Evolutionary conservation across 2,888 invertebrate species (phyloP).

Genomic region (Gortyna flavago): DNA sequence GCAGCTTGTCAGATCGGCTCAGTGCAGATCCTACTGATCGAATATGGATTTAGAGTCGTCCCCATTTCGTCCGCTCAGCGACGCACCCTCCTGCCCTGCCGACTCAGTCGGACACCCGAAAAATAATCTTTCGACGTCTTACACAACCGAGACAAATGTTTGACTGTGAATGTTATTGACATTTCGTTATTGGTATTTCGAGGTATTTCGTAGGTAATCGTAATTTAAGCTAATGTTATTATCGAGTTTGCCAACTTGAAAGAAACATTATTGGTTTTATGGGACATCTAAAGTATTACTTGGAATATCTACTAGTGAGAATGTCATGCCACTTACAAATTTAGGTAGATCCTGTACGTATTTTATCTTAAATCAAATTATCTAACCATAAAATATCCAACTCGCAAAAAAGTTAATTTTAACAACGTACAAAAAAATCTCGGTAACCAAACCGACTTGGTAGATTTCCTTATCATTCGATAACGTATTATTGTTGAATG

Average conservation of each 20-base stretch:
- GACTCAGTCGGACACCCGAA: conserved; percentile 87
- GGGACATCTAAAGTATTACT: neutral
- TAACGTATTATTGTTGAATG: conserved; percentile 84
- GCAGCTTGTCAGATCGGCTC: conserved; percentile 89
- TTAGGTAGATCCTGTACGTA: neutral
- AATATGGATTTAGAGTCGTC: conserved; percentile 89
- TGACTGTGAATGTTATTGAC: conserved; percentile 59
- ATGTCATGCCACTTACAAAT: neutral
- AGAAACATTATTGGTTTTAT: conserved; percentile 5
- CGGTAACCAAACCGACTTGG: conserved; percentile 65
- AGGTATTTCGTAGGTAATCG: conserved; percentile 18
- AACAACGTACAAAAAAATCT: conserved; percentile 35
- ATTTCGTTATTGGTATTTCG: conserved; percentile 40
- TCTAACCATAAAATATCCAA: conserved; percentile 13
- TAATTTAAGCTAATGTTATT: conserved; percentile 24
- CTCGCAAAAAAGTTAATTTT: conserved; percentile 40
- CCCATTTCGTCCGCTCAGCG: conserved; percentile 81
- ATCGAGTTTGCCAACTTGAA: neutral
- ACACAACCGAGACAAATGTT: conserved; percentile 72
- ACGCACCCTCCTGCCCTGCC: conserved; percentile 82
- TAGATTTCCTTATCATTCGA: conserved; percentile 81
- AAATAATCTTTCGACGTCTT: conserved; percentile 82
- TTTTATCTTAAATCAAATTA: conserved; percentile 9
- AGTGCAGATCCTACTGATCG: conserved; percentile 88
- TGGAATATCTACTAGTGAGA: neutral